Percentiles rank a stretch among this genome's conserved stretches.
Evolutionary conservation across 2,888 invertebrate species (phyloP).

Genomic region (Lumbricus terrestris): DNA sequence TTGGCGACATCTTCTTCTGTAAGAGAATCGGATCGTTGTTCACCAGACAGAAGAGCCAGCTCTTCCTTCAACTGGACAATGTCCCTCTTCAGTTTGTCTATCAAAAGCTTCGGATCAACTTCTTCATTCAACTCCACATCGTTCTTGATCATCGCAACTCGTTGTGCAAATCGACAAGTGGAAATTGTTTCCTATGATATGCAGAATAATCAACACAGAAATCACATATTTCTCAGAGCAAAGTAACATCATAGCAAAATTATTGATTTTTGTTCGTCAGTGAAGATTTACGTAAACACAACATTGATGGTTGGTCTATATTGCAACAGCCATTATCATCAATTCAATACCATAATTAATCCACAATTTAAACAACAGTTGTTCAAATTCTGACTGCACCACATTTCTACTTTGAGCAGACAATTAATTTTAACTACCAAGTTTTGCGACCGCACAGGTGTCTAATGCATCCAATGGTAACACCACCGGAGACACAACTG

Average conservation of each 20-base stretch:
- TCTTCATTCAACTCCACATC: conserved; percentile 59
- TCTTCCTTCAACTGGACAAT: conserved; percentile 55
- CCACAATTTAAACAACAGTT: not conserved
- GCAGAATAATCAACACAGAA: not conserved
- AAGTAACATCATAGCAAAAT: not conserved
- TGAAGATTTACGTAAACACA: not conserved
- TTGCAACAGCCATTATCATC: not conserved
- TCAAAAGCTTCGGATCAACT: conserved; percentile 58
- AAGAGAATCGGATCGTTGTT: conserved; percentile 53
- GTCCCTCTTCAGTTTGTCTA: conserved; percentile 54
- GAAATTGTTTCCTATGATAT: conserved; percentile 58
- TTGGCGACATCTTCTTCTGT: conserved; percentile 52
- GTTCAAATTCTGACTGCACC: not conserved
- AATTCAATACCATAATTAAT: not conserved
- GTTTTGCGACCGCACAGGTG: too few species aligned
- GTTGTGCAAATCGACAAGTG: conserved; percentile 60
- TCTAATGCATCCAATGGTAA: too few species aligned
- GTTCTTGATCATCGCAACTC: conserved; percentile 61
- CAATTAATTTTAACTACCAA: not conserved
- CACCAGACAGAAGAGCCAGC: conserved; percentile 55
- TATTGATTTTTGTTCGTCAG: not conserved
- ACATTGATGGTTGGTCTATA: not conserved
- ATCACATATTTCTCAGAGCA: not conserved
- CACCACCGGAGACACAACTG: too few species aligned
- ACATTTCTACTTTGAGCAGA: not conserved